These are phyloP conservation scores for Erebia aethiops DNA, from an alignment of 2,888 invertebrate species.

Conservation along the genomic window DNA sequence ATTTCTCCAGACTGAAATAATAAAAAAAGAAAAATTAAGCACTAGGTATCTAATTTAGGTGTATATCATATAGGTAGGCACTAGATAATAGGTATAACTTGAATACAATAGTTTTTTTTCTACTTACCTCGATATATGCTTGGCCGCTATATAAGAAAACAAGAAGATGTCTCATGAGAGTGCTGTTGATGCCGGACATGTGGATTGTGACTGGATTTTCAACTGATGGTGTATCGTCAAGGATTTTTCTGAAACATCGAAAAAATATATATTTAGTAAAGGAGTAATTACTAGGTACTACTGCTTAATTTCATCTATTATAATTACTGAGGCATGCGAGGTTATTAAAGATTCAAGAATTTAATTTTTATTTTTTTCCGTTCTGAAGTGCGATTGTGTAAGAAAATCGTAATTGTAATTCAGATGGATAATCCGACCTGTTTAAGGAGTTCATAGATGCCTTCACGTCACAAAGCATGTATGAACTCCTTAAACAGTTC, in stretches of 20 bases:
- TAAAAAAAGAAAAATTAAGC: conserved; percentile 37
- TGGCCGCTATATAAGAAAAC: conserved; percentile 94
- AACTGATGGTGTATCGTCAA: conserved; percentile 87
- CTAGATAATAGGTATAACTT: not conserved
- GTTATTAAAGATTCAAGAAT: not conserved
- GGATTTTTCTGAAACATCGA: conserved; percentile 82
- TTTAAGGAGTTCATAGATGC: too few relatives aligned
- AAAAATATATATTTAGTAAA: not conserved
- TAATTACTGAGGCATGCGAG: not conserved
- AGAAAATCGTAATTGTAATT: too few relatives aligned
- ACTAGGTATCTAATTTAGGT: not conserved
- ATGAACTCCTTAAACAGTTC: too few relatives aligned
- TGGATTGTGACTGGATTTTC: conserved; percentile 91
- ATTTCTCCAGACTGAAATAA: conserved; percentile 89
- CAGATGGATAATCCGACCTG: too few relatives aligned
- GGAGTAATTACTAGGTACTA: not conserved
- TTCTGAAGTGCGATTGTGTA: too few relatives aligned
- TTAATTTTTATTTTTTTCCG: not conserved
- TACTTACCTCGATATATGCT: conserved; percentile 88
- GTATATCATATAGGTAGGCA: not conserved
- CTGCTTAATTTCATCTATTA: not conserved
- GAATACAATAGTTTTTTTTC: not conserved
- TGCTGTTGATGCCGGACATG: conserved; percentile 91
- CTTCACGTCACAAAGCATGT: too few relatives aligned
- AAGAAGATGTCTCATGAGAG: conserved; percentile 91